These are phyloP conservation scores for Malthinus seriepunctatus DNA, from an alignment of 2,888 invertebrate species.

Conservation along the genomic window DNA sequence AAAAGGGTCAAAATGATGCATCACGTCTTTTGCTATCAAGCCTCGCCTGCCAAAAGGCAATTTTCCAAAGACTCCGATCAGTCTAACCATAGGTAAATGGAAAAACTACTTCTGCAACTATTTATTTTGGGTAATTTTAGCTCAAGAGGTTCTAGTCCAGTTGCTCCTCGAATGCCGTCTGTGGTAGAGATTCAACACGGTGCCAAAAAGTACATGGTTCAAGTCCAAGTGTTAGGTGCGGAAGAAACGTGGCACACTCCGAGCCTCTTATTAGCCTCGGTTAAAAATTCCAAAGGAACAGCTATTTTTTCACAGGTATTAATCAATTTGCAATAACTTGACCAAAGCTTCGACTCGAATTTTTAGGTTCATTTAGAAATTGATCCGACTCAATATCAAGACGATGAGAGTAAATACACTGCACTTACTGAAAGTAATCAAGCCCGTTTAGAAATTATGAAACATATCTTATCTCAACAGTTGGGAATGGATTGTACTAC, in stretches of 20 bases:
- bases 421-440: constrained; percentile 66
- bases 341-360: not conserved
- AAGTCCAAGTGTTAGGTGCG: constrained; percentile 77
- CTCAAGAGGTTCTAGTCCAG: constrained; percentile 52
- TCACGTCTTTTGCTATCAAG: constrained; percentile 87
- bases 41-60: constrained; percentile 80
- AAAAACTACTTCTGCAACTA: not conserved
- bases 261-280: constrained; percentile 72
- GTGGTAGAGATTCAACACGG: constrained; percentile 51
- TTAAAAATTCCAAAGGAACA: constrained; percentile 66
- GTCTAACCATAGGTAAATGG: constrained; percentile 36
- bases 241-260: constrained; percentile 90
- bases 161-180: constrained; percentile 52
- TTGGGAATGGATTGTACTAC: constrained; percentile 66
- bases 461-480: constrained; percentile 72
- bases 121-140: constrained; percentile 35
- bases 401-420: constrained; percentile 62
- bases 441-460: constrained; percentile 77
- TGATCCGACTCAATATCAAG: constrained; percentile 69
- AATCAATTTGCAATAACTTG: not conserved
- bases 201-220: constrained; percentile 69
- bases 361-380: constrained; percentile 79
- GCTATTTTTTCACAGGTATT: constrained; percentile 80
- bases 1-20: constrained; percentile 84
- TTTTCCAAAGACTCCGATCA: constrained; percentile 78